phyloP scores from a whole-genome alignment of 2,888 invertebrate genomes.

The Drosophila algonquin region DNA sequence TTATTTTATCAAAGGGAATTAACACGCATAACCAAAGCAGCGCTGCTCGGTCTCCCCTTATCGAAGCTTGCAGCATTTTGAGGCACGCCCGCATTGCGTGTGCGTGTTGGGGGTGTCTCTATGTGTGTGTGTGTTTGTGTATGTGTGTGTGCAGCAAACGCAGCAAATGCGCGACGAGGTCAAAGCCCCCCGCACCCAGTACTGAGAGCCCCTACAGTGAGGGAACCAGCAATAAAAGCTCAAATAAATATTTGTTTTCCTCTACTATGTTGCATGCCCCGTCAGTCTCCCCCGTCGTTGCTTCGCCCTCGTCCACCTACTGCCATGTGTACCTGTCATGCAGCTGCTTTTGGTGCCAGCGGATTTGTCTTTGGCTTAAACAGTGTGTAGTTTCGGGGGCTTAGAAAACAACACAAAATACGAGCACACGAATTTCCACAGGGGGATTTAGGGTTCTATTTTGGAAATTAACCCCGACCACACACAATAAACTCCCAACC shows the following conservation, averaged over 20 bases:
- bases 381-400: conserved; percentile 42
- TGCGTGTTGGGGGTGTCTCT: neutral
- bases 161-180: conserved; percentile 55
- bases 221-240: conserved; percentile 64
- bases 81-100: conserved; percentile 77
- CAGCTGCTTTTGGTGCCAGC: conserved; percentile 33
- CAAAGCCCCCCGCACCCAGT: neutral
- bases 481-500: neutral
- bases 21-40: conserved; percentile 75
- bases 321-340: conserved; percentile 32
- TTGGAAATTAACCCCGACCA: neutral
- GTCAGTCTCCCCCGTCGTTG: neutral
- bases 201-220: conserved; percentile 39
- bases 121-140: conserved; percentile 8
- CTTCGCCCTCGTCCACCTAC: neutral
- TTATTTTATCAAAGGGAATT: conserved; percentile 80
- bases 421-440: conserved; percentile 26
- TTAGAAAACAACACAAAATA: conserved; percentile 35
- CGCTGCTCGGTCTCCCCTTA: conserved; percentile 52
- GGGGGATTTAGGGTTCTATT: conserved; percentile 16
- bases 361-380: conserved; percentile 50
- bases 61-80: conserved; percentile 73
- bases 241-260: conserved; percentile 67
- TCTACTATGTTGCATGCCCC: conserved; percentile 2
- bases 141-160: conserved; percentile 49